Evolutionary conservation across 2,113 vertebrate species (phyloP).

Genomic region (Archilochus colubris): DNA sequence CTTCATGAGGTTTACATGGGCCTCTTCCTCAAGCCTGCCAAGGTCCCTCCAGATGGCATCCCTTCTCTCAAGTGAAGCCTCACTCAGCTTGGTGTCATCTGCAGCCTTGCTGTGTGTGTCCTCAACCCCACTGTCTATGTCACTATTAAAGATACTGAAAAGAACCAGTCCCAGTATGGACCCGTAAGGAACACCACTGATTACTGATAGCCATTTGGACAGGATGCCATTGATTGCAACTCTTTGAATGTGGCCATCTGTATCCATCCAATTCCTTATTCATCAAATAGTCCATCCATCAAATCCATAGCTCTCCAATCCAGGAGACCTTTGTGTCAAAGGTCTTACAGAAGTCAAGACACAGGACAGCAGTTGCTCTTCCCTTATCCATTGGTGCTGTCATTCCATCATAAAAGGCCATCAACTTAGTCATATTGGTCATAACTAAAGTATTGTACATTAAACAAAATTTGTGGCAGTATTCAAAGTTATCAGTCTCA

Average conservation of each 20-base stretch:
- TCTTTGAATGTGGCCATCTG: neutral
- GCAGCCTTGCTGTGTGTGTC: neutral
- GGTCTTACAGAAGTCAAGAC: neutral
- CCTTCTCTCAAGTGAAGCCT: neutral
- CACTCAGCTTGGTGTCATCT: neutral
- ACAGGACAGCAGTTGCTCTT: neutral
- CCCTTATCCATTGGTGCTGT: neutral
- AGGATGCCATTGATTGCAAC: accelerated
- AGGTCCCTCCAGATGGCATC: neutral
- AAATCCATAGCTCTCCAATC: neutral
- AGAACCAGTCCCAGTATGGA: accelerated
- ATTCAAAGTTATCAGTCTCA: neutral
- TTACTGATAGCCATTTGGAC: neutral
- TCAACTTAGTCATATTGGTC: neutral
- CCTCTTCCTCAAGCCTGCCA: too few relatives aligned
- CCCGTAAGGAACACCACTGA: neutral
- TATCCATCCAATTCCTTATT: neutral
- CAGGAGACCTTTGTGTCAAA: neutral
- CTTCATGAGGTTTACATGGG: too few relatives aligned
- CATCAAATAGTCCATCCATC: neutral
- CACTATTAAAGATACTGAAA: neutral
- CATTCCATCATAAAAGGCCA: neutral
- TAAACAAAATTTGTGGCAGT: neutral
- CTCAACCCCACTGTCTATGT: neutral
- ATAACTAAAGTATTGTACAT: neutral